Evolutionary conservation across 2,113 vertebrate species (phyloP), one percentile per base, ranked within the genome.

Genomic region (Ia io): DNA sequence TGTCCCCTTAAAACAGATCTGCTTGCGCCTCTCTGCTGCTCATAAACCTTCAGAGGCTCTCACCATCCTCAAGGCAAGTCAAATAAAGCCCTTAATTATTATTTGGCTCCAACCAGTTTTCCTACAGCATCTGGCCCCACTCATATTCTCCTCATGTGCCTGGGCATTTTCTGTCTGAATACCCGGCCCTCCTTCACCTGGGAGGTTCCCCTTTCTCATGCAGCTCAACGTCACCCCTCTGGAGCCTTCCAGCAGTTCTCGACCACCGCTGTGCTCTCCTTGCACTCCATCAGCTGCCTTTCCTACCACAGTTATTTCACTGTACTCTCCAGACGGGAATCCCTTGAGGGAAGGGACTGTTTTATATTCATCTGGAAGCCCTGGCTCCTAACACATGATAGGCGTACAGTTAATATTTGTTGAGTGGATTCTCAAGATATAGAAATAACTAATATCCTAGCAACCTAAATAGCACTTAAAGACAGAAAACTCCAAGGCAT

Each of bases 401-500:
- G 30, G 59, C 3, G 37, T 40, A 6, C 6, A 63, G 65, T 65
- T 90, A 73, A 69, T 28, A 30, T 65, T 83, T 47, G 30, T 80
- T 32, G 67, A 95, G 70, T 79, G 42, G 44, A 74, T 86, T 74
- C 76, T 94, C 47, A n/a, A 37, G 47, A 71, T 59, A 84, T 49
- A 79, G 17, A 18, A 76, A 84, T 61, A 94, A 76, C 23, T 59
- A 76, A 84, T 53, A 51, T 9, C 13, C 12, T 5, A 77, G 30
- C 17, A 28, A 70, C 42, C 9, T 9, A 87, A 14, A 37, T 5
- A 85, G 22, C 78, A 84, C 53, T 87, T 76, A 73, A 23, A 84
- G 8, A 10, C 51, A 94, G 74, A 85, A 25, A 2, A 22, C 30
- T 86, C 28, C 20, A 17, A 77, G 74, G 32, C 25, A 53, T 44